Evolutionary conservation across 2,113 vertebrate genomes (phyloP), one percentile per base, ranked within the genome.

Genomic region (Danionella cerebrum): DNA sequence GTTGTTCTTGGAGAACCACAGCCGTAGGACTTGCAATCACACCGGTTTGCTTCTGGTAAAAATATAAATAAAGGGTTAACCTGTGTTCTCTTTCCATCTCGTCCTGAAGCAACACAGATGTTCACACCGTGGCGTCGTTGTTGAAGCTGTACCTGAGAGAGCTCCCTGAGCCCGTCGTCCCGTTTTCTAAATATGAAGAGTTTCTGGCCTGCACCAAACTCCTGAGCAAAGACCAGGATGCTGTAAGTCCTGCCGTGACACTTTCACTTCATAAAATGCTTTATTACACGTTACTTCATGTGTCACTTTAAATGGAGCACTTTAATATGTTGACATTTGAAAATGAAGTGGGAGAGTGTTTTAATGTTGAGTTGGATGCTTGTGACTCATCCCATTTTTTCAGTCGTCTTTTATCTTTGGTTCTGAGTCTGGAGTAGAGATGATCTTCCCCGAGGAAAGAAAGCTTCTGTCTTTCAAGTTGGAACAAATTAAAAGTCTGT

Each of bases 121-220:
- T 99, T 22, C 96, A 99, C 71, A 98, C 96, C 0, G 96, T 99
- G 22, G 95, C 96, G 0, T 99, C 96, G 0, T 89, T 99, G 27
- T 89, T 99, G 47, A 98, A 99, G 82, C 86, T 99, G 47, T 98
- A 97, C 73, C 90, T 99, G 16, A 86, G 94, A 72, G 96, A 99
- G 24, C 91, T 99, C 21, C 96, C 96, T 0, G 95, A 99, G 66
- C 96, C 96, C 0, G 94, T 99, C 10, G 82, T 99, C 78, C 94
- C 96, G 0, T 98, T 96, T 0, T 83, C 91, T 51, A 96, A 95
- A 68, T 98, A 95, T 0, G 93, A 94, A 8, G 94, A 97, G 57
- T 95, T 99, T 72, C 83, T 99, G 76, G 83, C 91, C 60, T 95
- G 91, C 55, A 88, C 93, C 82, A 96, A 95, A 75, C 83, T 91